Percentiles rank a stretch among this genome's conserved stretches.
phyloP scores from a whole-genome alignment of 2,113 vertebrate genomes.

The Agapornis roseicollis region DNA sequence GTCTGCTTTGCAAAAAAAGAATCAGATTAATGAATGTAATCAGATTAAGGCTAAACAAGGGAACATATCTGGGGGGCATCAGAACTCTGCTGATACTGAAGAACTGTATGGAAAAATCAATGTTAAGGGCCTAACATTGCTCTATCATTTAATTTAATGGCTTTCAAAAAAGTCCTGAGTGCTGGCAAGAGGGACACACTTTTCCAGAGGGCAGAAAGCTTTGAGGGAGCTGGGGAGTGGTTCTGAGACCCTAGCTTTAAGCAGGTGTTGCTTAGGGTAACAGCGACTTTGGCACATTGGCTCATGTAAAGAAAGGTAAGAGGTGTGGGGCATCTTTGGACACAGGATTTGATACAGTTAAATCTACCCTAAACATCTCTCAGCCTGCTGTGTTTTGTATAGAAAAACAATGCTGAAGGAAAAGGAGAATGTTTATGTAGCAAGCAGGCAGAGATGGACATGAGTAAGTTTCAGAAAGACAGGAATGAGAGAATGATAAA shows the following conservation, averaged over 20 bases:
- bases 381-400: background rate
- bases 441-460: background rate
- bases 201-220: background rate
- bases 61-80: constrained; percentile 27
- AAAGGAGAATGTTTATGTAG: background rate
- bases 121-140: background rate
- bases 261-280: background rate
- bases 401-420: background rate
- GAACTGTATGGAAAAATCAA: background rate
- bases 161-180: background rate
- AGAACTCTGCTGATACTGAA: background rate
- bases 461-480: background rate
- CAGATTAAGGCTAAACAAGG: constrained; percentile 26
- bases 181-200: background rate
- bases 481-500: background rate
- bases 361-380: background rate
- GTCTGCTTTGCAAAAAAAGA: constrained; percentile 29
- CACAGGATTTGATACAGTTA: background rate
- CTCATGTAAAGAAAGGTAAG: background rate
- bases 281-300: background rate
- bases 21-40: constrained; percentile 44
- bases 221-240: background rate
- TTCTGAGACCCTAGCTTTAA: background rate
- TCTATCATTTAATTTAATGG: background rate
- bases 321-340: background rate